phyloP scores from a whole-genome alignment of 2,888 invertebrate genomes.

The Sialis lutaria region DNA sequence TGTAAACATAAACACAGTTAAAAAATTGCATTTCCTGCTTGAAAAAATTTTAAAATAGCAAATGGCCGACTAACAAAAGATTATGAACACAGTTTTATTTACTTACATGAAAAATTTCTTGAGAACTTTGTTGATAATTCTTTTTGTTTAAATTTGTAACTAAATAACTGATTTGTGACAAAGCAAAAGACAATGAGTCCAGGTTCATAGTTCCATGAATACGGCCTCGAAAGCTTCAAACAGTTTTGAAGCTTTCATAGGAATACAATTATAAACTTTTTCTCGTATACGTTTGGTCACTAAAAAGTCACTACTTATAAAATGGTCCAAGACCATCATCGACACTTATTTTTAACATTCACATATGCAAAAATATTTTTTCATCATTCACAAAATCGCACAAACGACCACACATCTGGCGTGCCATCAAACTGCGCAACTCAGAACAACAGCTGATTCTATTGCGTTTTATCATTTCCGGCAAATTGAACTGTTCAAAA shows the following conservation, averaged over 20 bases:
- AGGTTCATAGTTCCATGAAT: conserved; percentile 90
- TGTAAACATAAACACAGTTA: background rate
- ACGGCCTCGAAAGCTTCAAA: conserved; percentile 90
- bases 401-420: conserved; percentile 1
- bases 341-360: conserved; percentile 14
- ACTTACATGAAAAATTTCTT: conserved; percentile 80
- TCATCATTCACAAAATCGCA: background rate
- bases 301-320: conserved; percentile 23
- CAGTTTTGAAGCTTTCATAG: conserved; percentile 81
- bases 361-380: conserved; percentile 1
- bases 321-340: conserved; percentile 31
- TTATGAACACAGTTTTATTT: conserved; percentile 10
- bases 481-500: background rate
- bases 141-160: conserved; percentile 91
- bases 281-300: conserved; percentile 21
- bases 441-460: conserved; percentile 1
- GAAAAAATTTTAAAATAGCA: background rate
- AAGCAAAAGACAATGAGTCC: conserved; percentile 96
- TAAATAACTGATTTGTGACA: conserved; percentile 96
- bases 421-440: conserved; percentile 1
- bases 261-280: conserved; percentile 46
- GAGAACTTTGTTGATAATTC: conserved; percentile 80
- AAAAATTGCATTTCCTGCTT: background rate
- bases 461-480: no score
- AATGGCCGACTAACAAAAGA: background rate